phyloP scores from a whole-genome alignment of 2,797 vertebrate species.

The Malacoraja senta region DNA sequence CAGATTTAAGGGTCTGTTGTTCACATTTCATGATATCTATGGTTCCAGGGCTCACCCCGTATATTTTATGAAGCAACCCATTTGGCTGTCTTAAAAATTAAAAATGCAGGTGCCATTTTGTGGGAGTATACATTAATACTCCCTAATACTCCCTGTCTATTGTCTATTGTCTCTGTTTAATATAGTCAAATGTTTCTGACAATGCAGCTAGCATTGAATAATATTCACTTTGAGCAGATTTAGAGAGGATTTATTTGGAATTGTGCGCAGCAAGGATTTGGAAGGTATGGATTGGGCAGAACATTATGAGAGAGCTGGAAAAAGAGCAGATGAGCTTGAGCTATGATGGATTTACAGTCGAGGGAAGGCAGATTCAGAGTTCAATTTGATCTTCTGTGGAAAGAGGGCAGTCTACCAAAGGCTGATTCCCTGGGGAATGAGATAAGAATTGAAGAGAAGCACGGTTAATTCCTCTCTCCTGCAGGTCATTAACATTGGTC shows the following conservation, averaged over 20 bases:
- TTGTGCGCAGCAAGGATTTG: neutral
- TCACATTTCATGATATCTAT: too few species aligned
- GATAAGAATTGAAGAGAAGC: neutral
- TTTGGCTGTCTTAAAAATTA: too few species aligned
- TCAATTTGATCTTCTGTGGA: neutral
- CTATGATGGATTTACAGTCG: neutral
- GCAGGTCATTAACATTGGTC: neutral
- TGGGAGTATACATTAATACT: too few species aligned
- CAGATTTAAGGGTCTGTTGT: too few species aligned
- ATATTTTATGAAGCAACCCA: too few species aligned
- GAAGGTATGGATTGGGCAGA: neutral
- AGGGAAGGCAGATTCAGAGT: neutral
- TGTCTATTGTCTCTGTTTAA: too few species aligned
- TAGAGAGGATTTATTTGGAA: neutral
- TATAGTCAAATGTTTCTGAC: too few species aligned
- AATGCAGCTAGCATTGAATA: too few species aligned
- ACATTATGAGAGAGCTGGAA: neutral
- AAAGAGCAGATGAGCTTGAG: neutral
- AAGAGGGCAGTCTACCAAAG: neutral
- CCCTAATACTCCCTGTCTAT: too few species aligned
- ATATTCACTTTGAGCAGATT: too few species aligned
- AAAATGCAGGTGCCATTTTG: too few species aligned
- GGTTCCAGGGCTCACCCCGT: too few species aligned
- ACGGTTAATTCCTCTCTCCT: neutral
- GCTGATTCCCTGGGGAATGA: neutral